Evolutionary conservation across 2,888 invertebrate species (phyloP).

Genomic region (Acanthacorydalis orientalis): DNA sequence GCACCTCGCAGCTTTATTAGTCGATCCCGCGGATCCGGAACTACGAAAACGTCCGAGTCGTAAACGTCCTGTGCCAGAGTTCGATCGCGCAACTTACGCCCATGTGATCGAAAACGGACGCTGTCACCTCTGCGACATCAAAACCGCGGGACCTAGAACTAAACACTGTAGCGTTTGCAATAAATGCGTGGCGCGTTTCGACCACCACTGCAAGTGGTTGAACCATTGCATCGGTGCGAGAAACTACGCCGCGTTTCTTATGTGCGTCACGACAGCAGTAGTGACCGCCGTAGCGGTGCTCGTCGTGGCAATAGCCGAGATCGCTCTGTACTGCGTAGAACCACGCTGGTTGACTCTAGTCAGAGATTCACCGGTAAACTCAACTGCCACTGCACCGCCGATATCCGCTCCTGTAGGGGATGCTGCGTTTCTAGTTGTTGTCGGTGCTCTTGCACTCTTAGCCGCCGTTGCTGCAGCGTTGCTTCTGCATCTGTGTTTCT

Average conservation of each 20-base stretch:
- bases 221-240: slow-evolving; percentile 91
- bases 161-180: slow-evolving; percentile 96
- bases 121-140: slow-evolving; percentile 82
- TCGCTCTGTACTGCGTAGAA: slow-evolving; percentile 44
- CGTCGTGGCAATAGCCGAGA: slow-evolving; percentile 49
- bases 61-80: slow-evolving; percentile 54
- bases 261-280: slow-evolving; percentile 64
- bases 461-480: slow-evolving; percentile 63
- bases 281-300: slow-evolving; percentile 52
- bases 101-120: slow-evolving; percentile 93
- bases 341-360: slow-evolving; percentile 35
- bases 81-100: slow-evolving; percentile 71
- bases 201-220: slow-evolving; percentile 98
- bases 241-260: slow-evolving; percentile 74
- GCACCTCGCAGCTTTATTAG: slow-evolving; percentile 59
- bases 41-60: slow-evolving; percentile 35
- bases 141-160: slow-evolving; percentile 54
- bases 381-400: slow-evolving; percentile 6
- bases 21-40: slow-evolving; percentile 80
- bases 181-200: slow-evolving; percentile 89
- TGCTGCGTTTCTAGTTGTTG: slow-evolving; percentile 39
- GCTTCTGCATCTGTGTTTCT: slow-evolving; percentile 69
- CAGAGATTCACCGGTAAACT: slow-evolving; percentile 13
- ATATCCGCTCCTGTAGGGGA: slow-evolving; percentile 20
- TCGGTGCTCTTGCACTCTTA: slow-evolving; percentile 44